Base-by-base conservation (phyloP, 2,797 vertebrate species). In the Ctenochaetus hawaiiensis region DNA sequence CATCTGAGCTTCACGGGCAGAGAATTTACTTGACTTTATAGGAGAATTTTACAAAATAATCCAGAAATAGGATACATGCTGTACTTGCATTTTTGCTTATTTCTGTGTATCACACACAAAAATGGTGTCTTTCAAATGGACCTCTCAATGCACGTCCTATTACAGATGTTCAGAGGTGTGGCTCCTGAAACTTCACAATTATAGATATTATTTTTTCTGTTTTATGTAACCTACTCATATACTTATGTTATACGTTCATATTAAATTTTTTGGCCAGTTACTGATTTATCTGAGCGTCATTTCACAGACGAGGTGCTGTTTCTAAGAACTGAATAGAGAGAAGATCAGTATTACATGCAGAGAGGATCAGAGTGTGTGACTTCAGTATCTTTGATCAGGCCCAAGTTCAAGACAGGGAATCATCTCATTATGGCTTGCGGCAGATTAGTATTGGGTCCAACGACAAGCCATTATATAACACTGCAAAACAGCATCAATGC, bases 401-500 rank as follows among this genome's bases (percentile, higher is more conserved):
- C 89, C 80, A 91, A 89, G 87, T 91, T 93, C 86, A 91, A 90
- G 82, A 90, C 79, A 76, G 80, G 85, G 85, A 94, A 92, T 92
- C 91, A 92, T 92, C 90, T 95, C 90, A 94, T 93, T 94, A 94
- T 88, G 82, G 80, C 86, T 88, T 80, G 77, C 82, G 78, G 88
- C 87, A 93, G 94, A 94, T 94, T 95, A 94, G 91, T 87, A 88
- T 85, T 6, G 48, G 57, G 75, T 83, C 78, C 90, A 89, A 78
- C 51, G 49, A 77, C 80, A 82, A 85, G 87, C 81, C 71, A 85
- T 94, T 95, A 94, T 85, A 85, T 93, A 95, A 94, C 83, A 47
- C 80, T 41, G 86, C 64, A 84, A 91, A 91, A 92, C 86, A 72
- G 73, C 82, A 64, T 83, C 67, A 58, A 72, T 68, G 82, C 83